phyloP scores from a whole-genome alignment of 1,140 invertebrate species.

The Lepidurus packardi region DNA sequence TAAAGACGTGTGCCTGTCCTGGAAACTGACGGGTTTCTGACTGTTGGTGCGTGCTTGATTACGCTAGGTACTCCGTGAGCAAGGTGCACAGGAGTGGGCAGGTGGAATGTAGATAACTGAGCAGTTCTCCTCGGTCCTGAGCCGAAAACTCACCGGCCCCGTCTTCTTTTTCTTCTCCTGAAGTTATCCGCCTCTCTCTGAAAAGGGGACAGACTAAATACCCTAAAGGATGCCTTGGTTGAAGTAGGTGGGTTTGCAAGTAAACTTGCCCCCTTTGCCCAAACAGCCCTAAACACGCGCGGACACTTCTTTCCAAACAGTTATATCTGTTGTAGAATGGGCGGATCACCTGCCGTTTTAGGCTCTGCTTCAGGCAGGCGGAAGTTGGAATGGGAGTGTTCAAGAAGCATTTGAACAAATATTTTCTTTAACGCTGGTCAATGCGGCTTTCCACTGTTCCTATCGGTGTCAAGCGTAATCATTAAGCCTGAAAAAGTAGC shows the following conservation, averaged over 20 bases:
- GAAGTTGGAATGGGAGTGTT: neutral
- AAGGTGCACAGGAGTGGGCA: conserved; percentile 9
- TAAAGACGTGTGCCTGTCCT: conserved; percentile 2
- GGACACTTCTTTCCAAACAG: neutral
- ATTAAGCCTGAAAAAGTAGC: neutral
- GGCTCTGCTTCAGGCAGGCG: neutral
- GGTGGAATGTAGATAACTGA: neutral
- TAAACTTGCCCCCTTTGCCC: neutral
- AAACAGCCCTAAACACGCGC: neutral
- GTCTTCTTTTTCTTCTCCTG: neutral
- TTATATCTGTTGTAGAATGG: neutral
- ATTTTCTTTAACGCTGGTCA: neutral
- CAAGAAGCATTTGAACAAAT: neutral
- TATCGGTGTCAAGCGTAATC: neutral
- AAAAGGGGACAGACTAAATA: neutral
- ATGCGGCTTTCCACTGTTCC: neutral
- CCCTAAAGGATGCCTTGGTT: neutral
- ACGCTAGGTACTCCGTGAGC: conserved; percentile 13
- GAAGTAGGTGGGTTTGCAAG: neutral
- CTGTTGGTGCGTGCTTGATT: neutral
- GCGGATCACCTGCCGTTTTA: neutral
- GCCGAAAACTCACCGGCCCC: neutral
- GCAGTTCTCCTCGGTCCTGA: conserved; percentile 1
- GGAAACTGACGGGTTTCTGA: conserved; percentile 18
- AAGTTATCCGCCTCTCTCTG: neutral